A percentile compares a stretch with the other conserved stretches of the same genome.
Conservation (phyloP, 2,888 invertebrate species). For the Pteria penguin region DNA sequence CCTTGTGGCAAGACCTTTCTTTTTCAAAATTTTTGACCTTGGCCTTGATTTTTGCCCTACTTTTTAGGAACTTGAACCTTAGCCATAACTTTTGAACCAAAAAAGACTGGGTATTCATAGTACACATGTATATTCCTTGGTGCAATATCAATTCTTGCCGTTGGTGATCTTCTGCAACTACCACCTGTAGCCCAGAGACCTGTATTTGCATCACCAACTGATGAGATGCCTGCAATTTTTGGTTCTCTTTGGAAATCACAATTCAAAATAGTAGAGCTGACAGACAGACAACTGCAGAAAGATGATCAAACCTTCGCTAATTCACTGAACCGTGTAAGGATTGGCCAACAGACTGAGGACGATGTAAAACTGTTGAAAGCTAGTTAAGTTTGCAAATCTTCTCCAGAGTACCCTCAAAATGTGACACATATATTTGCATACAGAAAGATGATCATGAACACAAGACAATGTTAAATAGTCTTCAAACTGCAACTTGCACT, state of each 20-base stretch:
- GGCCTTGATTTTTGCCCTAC: neutral
- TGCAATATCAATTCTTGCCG: conserved; percentile 41
- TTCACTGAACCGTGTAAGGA: conserved; percentile 37
- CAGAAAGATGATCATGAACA: conserved; percentile 12
- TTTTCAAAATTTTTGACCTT: neutral
- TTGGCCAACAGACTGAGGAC: conserved; percentile 29
- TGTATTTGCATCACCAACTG: neutral
- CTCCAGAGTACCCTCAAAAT: neutral
- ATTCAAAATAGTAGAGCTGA: conserved; percentile 41
- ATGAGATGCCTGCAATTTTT: conserved; percentile 30
- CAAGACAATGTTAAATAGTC: conserved; percentile 2
- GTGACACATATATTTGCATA: conserved; percentile 23
- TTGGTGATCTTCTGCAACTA: conserved; percentile 49
- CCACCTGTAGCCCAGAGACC: conserved; percentile 42
- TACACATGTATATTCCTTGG: neutral
- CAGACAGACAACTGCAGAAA: conserved; percentile 42
- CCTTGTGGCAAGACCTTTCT: neutral
- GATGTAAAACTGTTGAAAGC: conserved; percentile 12
- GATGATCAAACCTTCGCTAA: conserved; percentile 46
- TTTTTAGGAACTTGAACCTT: neutral
- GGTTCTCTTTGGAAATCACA: conserved; percentile 40
- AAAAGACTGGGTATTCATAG: neutral
- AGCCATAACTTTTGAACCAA: neutral
- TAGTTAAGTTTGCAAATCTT: conserved; percentile 14
- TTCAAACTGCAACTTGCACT: neutral